Percentiles rank a stretch among this genome's conserved stretches.
These are phyloP conservation scores for Scrobipalpa atriplicella DNA, from an alignment of 2,888 invertebrate species.

Conservation along the genomic window DNA sequence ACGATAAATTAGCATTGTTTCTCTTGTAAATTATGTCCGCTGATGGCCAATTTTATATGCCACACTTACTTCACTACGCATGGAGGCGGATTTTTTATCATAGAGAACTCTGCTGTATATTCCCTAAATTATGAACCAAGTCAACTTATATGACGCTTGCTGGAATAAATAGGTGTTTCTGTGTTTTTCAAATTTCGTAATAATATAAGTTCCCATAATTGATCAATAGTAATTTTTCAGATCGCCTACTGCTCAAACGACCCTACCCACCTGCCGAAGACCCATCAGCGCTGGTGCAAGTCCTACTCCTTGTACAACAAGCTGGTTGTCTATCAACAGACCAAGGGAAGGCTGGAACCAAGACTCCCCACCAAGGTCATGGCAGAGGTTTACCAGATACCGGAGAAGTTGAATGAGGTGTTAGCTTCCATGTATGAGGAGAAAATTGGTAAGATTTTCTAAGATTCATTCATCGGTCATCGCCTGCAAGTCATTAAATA, in stretches of 20 bases:
- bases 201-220: background rate
- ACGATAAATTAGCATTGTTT: no score
- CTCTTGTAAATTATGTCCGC: no score
- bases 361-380: constrained; percentile 79
- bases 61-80: no score
- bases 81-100: no score
- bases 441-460: constrained; percentile 63
- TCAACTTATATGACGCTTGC: no score
- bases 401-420: constrained; percentile 74
- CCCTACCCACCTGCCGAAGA: constrained; percentile 73
- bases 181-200: no score
- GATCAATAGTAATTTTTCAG: constrained; percentile 40
- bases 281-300: constrained; percentile 84
- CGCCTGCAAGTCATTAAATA: no score
- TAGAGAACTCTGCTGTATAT: no score
- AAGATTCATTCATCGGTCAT: no score
- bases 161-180: no score
- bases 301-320: constrained; percentile 84
- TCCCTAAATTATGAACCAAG: no score
- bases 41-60: no score
- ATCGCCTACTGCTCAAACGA: constrained; percentile 80
- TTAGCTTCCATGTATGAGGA: constrained; percentile 74
- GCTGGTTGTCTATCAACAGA: constrained; percentile 83
- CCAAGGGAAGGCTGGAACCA: constrained; percentile 82
- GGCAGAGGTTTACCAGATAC: constrained; percentile 50